Conservation (phyloP, 2,888 invertebrate genomes). For the Tachina fera region DNA sequence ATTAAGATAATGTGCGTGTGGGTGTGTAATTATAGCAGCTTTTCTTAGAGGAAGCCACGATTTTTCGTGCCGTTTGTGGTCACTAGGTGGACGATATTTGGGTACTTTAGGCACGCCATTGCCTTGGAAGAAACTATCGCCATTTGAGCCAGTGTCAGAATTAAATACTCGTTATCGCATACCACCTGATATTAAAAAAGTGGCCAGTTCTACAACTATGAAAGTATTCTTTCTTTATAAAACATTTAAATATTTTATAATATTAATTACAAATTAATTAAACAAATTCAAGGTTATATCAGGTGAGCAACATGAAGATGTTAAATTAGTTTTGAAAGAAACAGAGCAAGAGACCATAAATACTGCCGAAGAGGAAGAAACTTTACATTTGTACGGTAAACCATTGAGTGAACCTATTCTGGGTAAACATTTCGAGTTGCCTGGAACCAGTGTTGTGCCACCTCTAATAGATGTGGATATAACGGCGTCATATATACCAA, state of each 20-base stretch:
- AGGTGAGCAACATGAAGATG: slow-evolving; percentile 68
- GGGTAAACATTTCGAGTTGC: slow-evolving; percentile 85
- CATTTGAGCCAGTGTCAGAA: slow-evolving; percentile 83
- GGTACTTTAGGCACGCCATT: slow-evolving; percentile 90
- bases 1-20: not conserved
- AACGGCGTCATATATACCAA: slow-evolving; percentile 87
- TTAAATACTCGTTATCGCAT: slow-evolving; percentile 83
- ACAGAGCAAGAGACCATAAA: slow-evolving; percentile 43
- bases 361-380: slow-evolving; percentile 56
- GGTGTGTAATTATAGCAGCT: not conserved
- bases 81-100: slow-evolving; percentile 87
- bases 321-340: slow-evolving; percentile 33
- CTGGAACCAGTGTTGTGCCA: slow-evolving; percentile 81
- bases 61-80: slow-evolving; percentile 90
- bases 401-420: slow-evolving; percentile 85
- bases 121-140: slow-evolving; percentile 85
- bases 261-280: not conserved
- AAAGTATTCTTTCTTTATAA: slow-evolving; percentile 80
- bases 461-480: slow-evolving; percentile 85
- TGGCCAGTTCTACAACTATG: slow-evolving; percentile 90
- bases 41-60: slow-evolving; percentile 86
- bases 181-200: slow-evolving; percentile 89
- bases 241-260: not conserved
- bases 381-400: slow-evolving; percentile 84
- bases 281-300: slow-evolving; percentile 68